Evolutionary conservation across 2,888 invertebrate species (phyloP).

Genomic region (Drosophila kanekoi): DNA sequence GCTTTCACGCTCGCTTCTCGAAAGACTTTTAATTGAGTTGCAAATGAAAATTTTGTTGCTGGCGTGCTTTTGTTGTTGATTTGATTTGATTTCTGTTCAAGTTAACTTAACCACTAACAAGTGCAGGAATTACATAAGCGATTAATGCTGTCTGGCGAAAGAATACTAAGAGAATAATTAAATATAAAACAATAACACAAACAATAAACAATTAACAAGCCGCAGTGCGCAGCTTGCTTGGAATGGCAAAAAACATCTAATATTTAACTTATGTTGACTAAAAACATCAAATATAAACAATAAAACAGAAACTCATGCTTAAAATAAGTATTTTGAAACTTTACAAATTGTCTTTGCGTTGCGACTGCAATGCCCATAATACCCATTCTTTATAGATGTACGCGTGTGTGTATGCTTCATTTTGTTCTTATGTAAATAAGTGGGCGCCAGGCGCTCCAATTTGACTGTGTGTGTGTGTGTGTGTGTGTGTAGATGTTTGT

Average conservation of each 20-base stretch:
- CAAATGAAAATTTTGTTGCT: constrained; percentile 36
- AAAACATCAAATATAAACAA: constrained; percentile 32
- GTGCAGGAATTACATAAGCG: constrained; percentile 75
- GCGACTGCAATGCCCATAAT: constrained; percentile 77
- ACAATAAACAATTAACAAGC: constrained; percentile 57
- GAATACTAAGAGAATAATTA: constrained; percentile 32
- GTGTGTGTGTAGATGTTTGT: constrained; percentile 47
- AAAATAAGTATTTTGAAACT: constrained; percentile 45
- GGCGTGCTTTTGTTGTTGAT: constrained; percentile 23
- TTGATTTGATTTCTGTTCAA: constrained; percentile 27
- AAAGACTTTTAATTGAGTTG: constrained; percentile 53
- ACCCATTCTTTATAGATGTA: constrained; percentile 46
- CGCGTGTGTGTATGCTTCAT: constrained; percentile 21
- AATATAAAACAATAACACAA: constrained; percentile 59
- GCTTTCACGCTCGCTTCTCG: constrained; percentile 65
- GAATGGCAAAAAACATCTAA: constrained; percentile 63
- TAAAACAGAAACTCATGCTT: constrained; percentile 25
- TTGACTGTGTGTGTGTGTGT: constrained; percentile 48
- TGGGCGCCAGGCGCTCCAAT: constrained; percentile 59
- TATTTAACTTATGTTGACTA: constrained; percentile 28
- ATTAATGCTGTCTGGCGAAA: constrained; percentile 71
- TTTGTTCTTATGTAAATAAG: constrained; percentile 27
- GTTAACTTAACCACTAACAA: constrained; percentile 72
- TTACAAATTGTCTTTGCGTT: constrained; percentile 66
- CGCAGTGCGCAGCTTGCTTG: constrained; percentile 49